phyloP scores from a whole-genome alignment of 1,140 invertebrate genomes.

The Rhynchophorus ferrugineus region DNA sequence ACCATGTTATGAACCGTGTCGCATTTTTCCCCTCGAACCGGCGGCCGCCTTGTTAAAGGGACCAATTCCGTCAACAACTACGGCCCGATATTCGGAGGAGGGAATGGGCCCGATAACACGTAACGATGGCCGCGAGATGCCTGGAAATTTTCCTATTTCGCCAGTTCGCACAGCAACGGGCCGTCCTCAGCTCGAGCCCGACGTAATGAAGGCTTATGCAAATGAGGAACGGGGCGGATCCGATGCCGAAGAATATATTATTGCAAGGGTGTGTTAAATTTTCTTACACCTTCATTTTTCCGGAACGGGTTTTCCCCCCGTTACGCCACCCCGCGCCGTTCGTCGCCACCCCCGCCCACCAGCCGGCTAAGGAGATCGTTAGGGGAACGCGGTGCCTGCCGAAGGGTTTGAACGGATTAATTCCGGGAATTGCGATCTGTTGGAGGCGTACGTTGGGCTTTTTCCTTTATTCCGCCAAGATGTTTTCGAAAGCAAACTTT shows the following conservation, averaged over 20 bases:
- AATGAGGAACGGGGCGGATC: slow-evolving; percentile 21
- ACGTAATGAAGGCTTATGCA: slow-evolving; percentile 23
- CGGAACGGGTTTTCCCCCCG: background rate
- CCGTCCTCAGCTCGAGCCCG: background rate
- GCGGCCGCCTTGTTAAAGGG: too few species aligned
- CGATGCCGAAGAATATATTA: slow-evolving; percentile 21
- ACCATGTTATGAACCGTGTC: too few species aligned
- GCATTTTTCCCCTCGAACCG: too few species aligned
- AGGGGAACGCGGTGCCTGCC: background rate
- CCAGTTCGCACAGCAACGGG: background rate
- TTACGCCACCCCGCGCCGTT: background rate
- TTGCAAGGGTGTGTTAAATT: slow-evolving; percentile 25
- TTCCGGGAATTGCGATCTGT: too few species aligned
- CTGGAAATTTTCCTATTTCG: background rate
- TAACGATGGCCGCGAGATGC: background rate
- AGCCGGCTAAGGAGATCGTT: background rate
- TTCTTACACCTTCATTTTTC: slow-evolving; percentile 19
- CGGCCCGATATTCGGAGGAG: too few species aligned
- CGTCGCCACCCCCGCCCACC: background rate
- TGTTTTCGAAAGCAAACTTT: too few species aligned
- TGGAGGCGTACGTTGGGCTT: too few species aligned
- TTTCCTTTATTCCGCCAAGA: too few species aligned
- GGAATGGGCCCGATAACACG: too few species aligned
- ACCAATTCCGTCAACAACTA: too few species aligned
- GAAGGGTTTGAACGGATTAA: background rate